A percentile compares a stretch with the other conserved stretches of the same genome.
Evolutionary conservation across 2,113 vertebrate species (phyloP).

Genomic region (Ivindomyrus marchei): DNA sequence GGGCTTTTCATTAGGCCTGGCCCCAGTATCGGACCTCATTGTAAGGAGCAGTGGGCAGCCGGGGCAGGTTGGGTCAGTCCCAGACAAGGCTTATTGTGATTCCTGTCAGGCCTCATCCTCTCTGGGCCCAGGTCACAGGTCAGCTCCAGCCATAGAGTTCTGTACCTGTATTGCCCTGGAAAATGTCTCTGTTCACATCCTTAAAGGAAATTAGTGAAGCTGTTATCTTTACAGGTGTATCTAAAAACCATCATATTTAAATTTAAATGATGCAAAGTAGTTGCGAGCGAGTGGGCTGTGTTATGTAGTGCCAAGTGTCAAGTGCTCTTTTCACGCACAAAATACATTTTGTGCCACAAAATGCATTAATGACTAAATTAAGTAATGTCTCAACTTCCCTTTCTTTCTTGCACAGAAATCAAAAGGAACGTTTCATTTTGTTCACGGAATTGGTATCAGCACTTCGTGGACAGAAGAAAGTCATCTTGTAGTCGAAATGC

Average conservation of each 20-base stretch:
- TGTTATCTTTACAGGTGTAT: background rate
- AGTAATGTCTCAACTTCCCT: too few species aligned
- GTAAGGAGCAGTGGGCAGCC: conserved; percentile 88
- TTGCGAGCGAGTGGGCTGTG: background rate
- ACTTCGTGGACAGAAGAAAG: too few species aligned
- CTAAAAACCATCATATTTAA: background rate
- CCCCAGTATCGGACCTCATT: conserved; percentile 68
- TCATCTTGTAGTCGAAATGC: too few species aligned
- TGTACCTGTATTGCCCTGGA: background rate
- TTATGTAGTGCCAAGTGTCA: too few species aligned
- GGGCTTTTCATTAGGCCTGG: conserved; percentile 72
- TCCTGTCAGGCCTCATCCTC: conserved; percentile 47
- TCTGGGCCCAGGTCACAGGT: conserved; percentile 69
- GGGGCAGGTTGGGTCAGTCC: conserved; percentile 61
- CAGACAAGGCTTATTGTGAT: conserved; percentile 60
- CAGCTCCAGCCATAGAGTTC: conserved; percentile 38
- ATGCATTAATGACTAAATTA: too few species aligned
- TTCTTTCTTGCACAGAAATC: too few species aligned
- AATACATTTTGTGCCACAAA: too few species aligned
- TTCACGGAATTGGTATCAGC: too few species aligned
- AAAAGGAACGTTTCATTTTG: too few species aligned
- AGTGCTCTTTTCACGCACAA: too few species aligned
- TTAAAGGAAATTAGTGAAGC: background rate
- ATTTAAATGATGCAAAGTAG: background rate
- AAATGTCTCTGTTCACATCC: background rate